phyloP scores from a whole-genome alignment of 1,140 invertebrate species.

The Battus philenor region DNA sequence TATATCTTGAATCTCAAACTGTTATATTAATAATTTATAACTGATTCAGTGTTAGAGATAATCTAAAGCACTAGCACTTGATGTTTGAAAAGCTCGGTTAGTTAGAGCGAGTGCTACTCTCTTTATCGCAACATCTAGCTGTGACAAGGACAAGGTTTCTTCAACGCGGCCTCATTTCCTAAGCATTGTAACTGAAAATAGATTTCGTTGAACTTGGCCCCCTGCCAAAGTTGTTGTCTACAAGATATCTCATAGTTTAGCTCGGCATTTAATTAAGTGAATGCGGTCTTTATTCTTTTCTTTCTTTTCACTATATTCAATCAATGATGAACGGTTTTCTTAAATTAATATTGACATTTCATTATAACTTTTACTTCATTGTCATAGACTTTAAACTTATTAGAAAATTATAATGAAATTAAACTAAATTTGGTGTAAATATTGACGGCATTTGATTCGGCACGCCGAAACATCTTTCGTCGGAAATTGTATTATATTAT shows the following conservation, averaged over 20 bases:
- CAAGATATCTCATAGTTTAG: slow-evolving; percentile 10
- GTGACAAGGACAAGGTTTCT: slow-evolving; percentile 17
- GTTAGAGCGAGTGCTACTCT: slow-evolving; percentile 15
- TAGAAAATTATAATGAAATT: too few species aligned
- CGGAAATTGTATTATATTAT: too few species aligned
- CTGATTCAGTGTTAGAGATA: slow-evolving; percentile 2
- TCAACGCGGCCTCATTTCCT: slow-evolving; percentile 14
- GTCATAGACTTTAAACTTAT: too few species aligned
- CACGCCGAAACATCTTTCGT: too few species aligned
- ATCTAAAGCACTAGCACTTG: slow-evolving; percentile 9
- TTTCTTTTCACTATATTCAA: slow-evolving; percentile 1
- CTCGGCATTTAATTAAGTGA: slow-evolving; percentile 8
- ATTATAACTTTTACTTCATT: too few species aligned
- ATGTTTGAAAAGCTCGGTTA: slow-evolving; percentile 11
- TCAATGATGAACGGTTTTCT: too few species aligned
- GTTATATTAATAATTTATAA: too few species aligned
- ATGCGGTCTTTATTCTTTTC: neutral
- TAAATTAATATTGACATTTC: too few species aligned
- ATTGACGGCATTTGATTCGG: too few species aligned
- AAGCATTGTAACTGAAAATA: slow-evolving; percentile 18
- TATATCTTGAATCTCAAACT: too few species aligned
- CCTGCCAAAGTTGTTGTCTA: slow-evolving; percentile 6
- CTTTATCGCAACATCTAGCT: slow-evolving; percentile 16
- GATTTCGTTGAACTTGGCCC: slow-evolving; percentile 16
- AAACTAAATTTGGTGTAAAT: too few species aligned